These are phyloP conservation scores for Smittia aterrima DNA, from an alignment of 2,888 invertebrate species.

Conservation along the genomic window DNA sequence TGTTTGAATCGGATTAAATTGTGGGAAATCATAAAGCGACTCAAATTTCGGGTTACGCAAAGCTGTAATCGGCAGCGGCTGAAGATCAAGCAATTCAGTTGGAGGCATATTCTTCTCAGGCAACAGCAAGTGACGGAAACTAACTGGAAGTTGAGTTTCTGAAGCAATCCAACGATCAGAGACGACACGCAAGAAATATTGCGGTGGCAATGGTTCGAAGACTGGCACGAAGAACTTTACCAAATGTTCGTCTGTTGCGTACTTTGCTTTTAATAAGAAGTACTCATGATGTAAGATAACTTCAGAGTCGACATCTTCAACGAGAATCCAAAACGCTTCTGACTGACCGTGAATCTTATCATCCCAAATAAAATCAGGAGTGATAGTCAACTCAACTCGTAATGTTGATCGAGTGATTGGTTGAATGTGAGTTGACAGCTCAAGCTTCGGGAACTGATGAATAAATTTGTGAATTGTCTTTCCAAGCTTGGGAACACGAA, in stretches of 20 bases:
- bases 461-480: slow-evolving; percentile 85
- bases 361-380: slow-evolving; percentile 99
- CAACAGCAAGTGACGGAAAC: slow-evolving; percentile 92
- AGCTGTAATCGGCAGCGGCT: slow-evolving; percentile 93
- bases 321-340: slow-evolving; percentile 85
- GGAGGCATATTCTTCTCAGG: slow-evolving; percentile 99
- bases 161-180: slow-evolving; percentile 93
- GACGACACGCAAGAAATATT: slow-evolving; percentile 90
- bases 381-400: slow-evolving; percentile 92
- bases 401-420: slow-evolving; percentile 93
- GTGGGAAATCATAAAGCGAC: slow-evolving; percentile 81
- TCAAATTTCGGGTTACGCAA: slow-evolving; percentile 85
- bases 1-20: slow-evolving; percentile 98
- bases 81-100: slow-evolving; percentile 93
- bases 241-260: slow-evolving; percentile 89
- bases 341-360: slow-evolving; percentile 82
- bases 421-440: slow-evolving; percentile 94
- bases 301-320: slow-evolving; percentile 84
- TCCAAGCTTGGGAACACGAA: slow-evolving; percentile 57
- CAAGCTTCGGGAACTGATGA: slow-evolving; percentile 95
- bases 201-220: slow-evolving; percentile 97
- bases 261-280: slow-evolving; percentile 91
- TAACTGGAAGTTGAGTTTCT: slow-evolving; percentile 94
- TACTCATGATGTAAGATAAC: slow-evolving; percentile 93
- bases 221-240: slow-evolving; percentile 98